Evolutionary conservation across 2,797 vertebrate species (phyloP).

Genomic region (Sebastes ruberrimus): DNA sequence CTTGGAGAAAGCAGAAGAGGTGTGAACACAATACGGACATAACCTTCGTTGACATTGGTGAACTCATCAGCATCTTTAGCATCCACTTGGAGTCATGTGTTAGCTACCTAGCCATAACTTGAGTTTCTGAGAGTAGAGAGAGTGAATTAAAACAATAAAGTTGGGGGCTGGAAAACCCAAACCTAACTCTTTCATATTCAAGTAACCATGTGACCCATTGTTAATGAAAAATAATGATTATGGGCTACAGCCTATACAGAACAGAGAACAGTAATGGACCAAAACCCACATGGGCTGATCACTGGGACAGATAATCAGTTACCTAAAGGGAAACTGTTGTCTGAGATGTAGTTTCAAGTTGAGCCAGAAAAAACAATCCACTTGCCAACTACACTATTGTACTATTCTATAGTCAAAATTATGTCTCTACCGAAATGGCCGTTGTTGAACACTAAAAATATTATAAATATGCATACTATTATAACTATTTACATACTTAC

Average conservation of each 20-base stretch:
- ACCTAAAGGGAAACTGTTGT: neutral
- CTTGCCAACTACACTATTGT: too few relatives aligned
- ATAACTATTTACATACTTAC: too few relatives aligned
- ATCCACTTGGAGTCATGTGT: neutral
- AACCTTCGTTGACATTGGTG: neutral
- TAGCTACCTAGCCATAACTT: neutral
- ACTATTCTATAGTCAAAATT: too few relatives aligned
- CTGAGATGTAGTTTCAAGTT: neutral
- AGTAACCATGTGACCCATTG: too few relatives aligned
- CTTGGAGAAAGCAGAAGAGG: neutral
- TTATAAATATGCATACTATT: too few relatives aligned
- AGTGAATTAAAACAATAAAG: too few relatives aligned
- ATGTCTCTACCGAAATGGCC: too few relatives aligned
- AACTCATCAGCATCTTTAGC: neutral
- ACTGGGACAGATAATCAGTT: neutral
- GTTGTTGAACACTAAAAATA: too few relatives aligned
- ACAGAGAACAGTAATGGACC: neutral
- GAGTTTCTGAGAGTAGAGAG: neutral
- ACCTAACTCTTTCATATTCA: too few relatives aligned
- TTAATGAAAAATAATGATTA: neutral
- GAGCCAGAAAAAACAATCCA: neutral
- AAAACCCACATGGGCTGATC: neutral
- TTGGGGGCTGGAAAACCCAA: too few relatives aligned
- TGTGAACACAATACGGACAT: neutral
- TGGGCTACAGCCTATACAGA: too few relatives aligned